Percentiles rank a stretch among this genome's conserved stretches.
Evolutionary conservation across 2,113 vertebrate genomes (phyloP).

Genomic region (Gymnorhina tibicen): DNA sequence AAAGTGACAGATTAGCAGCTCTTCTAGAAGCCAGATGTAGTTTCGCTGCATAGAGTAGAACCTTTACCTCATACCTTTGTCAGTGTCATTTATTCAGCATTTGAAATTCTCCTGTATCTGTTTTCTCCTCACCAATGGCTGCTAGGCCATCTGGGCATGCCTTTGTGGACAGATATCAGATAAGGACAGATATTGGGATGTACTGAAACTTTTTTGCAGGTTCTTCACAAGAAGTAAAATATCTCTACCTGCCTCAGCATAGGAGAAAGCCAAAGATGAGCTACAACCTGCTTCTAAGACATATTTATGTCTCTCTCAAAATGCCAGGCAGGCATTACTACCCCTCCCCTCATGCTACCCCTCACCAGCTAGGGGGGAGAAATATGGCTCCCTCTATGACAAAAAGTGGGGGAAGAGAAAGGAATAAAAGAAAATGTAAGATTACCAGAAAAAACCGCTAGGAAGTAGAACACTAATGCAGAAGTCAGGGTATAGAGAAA

Average conservation of each 20-base stretch:
- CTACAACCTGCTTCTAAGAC: neutral
- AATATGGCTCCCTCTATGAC: neutral
- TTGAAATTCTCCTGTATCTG: neutral
- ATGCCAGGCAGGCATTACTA: neutral
- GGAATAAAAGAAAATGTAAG: neutral
- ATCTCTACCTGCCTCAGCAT: neutral
- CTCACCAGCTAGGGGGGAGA: neutral
- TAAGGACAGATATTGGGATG: neutral
- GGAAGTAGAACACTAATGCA: neutral
- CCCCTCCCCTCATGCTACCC: neutral
- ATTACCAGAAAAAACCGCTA: neutral
- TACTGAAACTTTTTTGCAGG: neutral
- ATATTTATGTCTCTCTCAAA: neutral
- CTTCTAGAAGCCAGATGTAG: neutral
- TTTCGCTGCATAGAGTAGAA: neutral
- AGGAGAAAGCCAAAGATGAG: neutral
- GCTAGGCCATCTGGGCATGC: neutral
- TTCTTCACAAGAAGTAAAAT: neutral
- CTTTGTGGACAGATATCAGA: neutral
- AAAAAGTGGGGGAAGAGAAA: neutral
- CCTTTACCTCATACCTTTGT: neutral
- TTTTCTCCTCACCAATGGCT: neutral
- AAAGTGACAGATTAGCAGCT: neutral
- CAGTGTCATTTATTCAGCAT: neutral
- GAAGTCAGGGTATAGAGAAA: neutral